Base-by-base conservation (phyloP, 2,797 vertebrate species). In the Gallirallus australis region DNA sequence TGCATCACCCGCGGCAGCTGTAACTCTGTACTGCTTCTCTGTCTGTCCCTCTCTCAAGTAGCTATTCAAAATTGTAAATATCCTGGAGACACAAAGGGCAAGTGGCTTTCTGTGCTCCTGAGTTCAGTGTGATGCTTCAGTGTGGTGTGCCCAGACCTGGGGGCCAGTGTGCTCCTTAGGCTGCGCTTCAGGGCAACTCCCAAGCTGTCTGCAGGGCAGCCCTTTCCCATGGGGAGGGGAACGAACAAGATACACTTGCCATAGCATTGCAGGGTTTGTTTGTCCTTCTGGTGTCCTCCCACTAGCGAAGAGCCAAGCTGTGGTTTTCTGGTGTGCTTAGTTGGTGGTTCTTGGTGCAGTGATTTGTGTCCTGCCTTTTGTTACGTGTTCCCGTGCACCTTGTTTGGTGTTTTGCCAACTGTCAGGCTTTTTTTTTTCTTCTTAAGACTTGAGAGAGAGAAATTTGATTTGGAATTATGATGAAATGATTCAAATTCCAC, bases 1-100 rank as follows among this genome's bases (percentile, higher is more conserved):
- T 5, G 33, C 35, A 0, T 71, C 79, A 1, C 89, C n/a, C 11
- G 11, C 19, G 0, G 33, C 3, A 23, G 30, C 63, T 86, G 84
- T 82, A 92, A 89, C 92, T 56, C 73, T 17, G 81, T 61, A 39
- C 78, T 61, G 0, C 72, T 59, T 25, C 4, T 31, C 18, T 52
- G 52, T 6, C 65, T 54, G 15, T 71, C 37, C 2, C 90, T 93
- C 88, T 93, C 85, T 90, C 83, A 90, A 27, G 10, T 80, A 69
- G 57, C 80, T 94, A 4, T 42, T 96, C 91, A 82, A 61, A 82
- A 75, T 94, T 92, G 89, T 89, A 89, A 95, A 90, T 96, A 31
- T 50, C 39, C 69, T 31, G 4, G 11, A 37, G 77, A 27, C 30
- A 27, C 69, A 53, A 4, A 11, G 1, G 1, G 73, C 15, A 45